Base-by-base conservation (phyloP, 2,113 vertebrate genomes). In the Fregata magnificens region DNA sequence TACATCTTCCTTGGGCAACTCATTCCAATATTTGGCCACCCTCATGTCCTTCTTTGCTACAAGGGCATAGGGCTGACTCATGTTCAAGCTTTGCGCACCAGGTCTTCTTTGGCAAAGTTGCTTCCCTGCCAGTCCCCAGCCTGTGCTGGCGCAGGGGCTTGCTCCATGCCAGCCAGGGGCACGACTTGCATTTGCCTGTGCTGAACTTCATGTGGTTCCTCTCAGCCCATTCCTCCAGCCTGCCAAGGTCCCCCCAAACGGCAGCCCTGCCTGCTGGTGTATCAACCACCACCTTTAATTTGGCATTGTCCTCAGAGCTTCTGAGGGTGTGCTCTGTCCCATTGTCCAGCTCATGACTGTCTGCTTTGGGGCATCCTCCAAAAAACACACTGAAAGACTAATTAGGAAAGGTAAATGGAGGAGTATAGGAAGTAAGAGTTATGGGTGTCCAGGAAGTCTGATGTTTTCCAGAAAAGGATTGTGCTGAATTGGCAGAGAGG, bases 161-260 rank as follows among this genome's bases (percentile, higher is more conserved):
- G 25, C n/a, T 81, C 19, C 10, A 8, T 18, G 14, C n/a, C n/a
- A n/a, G 9, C 24, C 63, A 53, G 34, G 29, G 31, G 9, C 29
- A 74, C 32, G 22, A n/a, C 12, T 13, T 59, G 32, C 5, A 10
- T 52, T 74, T 71, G 11, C 58, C 21, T 45, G 13, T 50, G 44
- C 44, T 78, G 72, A 76, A 47, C 28, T 53, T 62, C 19, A 6
- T 3, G 2, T 62, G 32, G 10, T 17, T 11, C 29, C 15, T 82
- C 65, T 61, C 29, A 42, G 15, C 40, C 7, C 10, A 9, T 52
- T 88, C 36, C 47, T 77, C 19, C 56, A 58, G 50, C 29, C 29
- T 65, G 59, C 26, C 0, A 0, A 70, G 32, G 22, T 14, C 31
- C 6, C 25, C 24, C 9, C 0, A 0, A 6, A 34, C 9, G 8